These are phyloP conservation scores for Scarus forsteni DNA, from an alignment of 2,797 vertebrate species.

Conservation along the genomic window DNA sequence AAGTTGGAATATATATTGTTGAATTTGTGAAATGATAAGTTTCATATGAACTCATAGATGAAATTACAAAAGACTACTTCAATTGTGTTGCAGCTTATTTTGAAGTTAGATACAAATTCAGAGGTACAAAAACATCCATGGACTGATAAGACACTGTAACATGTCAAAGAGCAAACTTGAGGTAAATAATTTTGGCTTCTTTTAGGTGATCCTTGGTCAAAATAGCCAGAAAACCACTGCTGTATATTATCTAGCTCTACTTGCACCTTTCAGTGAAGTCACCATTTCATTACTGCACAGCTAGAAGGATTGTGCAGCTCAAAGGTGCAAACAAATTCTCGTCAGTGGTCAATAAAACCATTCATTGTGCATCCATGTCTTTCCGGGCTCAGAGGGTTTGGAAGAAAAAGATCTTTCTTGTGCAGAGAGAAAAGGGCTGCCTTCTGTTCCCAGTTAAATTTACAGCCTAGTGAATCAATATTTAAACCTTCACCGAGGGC, in stretches of 20 bases:
- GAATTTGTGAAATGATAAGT: too few relatives aligned
- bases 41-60: too few relatives aligned
- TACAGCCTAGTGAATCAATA: conserved; percentile 60
- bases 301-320: conserved; percentile 4
- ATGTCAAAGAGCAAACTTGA: too few relatives aligned
- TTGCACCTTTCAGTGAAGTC: neutral
- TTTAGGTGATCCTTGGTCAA: too few relatives aligned
- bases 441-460: conserved; percentile 18
- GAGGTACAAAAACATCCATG: too few relatives aligned
- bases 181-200: too few relatives aligned
- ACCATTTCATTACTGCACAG: conserved; percentile 11
- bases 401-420: conserved; percentile 5
- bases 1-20: too few relatives aligned
- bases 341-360: conserved; percentile 24
- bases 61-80: too few relatives aligned
- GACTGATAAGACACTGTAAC: too few relatives aligned
- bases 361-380: conserved; percentile 30
- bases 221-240: too few relatives aligned
- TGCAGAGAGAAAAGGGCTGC: conserved; percentile 26
- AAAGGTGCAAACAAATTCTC: neutral
- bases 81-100: too few relatives aligned
- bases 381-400: conserved; percentile 24
- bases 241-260: neutral
- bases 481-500: conserved; percentile 47
- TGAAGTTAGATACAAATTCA: too few relatives aligned